Evolutionary conservation across 1,140 invertebrate genomes (phyloP).

Genomic region (Musca vetustissima): DNA sequence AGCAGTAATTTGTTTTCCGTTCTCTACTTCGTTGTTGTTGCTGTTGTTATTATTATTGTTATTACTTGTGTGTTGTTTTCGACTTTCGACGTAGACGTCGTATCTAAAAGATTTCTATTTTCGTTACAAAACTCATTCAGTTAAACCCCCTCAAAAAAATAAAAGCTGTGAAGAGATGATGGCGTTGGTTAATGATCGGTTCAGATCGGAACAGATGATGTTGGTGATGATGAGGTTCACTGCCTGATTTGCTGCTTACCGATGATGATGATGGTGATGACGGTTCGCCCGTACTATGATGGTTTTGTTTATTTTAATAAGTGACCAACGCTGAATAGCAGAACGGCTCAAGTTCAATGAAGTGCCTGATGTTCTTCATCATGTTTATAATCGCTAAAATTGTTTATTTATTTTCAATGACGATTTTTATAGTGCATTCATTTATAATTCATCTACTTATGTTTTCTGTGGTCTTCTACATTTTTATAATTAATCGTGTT

Average conservation of each 20-base stretch:
- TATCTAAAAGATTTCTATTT: conserved; percentile 8
- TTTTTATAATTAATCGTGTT: neutral
- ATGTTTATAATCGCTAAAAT: neutral
- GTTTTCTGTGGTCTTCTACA: neutral
- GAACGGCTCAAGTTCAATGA: conserved; percentile 8
- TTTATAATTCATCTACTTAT: too few relatives aligned
- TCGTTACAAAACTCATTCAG: too few relatives aligned
- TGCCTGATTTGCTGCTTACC: neutral
- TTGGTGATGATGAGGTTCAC: neutral
- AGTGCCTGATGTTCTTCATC: neutral
- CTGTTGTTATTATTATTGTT: too few relatives aligned
- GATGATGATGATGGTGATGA: neutral
- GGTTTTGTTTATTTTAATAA: neutral
- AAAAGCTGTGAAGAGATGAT: too few relatives aligned
- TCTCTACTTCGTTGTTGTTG: neutral
- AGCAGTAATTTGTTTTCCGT: conserved; percentile 6
- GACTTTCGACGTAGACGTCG: neutral
- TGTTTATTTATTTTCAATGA: too few relatives aligned
- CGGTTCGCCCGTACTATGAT: neutral
- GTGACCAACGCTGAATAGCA: neutral
- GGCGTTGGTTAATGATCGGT: too few relatives aligned
- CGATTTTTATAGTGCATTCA: neutral
- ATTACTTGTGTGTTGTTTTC: too few relatives aligned
- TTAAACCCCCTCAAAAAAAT: too few relatives aligned
- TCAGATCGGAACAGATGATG: too few relatives aligned